Evolutionary conservation across 2,113 vertebrate genomes (phyloP), one percentile per base, ranked within the genome.

Genomic region (Rhombomys opimus): DNA sequence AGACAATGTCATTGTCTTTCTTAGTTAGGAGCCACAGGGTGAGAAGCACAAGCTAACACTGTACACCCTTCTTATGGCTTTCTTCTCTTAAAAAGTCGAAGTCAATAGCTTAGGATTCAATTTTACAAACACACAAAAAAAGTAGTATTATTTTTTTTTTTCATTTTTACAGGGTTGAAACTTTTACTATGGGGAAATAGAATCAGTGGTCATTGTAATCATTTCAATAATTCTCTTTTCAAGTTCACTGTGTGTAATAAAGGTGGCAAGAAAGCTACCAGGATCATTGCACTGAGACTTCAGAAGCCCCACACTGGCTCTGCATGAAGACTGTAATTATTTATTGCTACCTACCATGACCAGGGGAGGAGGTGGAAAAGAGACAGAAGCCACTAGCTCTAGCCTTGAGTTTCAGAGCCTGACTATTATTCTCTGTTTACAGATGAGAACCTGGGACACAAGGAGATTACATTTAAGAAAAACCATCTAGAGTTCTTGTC

Each of bases 371-470:
- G 13, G 14, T 22, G 0, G 41, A 27, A 41, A 72, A 78, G 22
- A 22, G 15, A 4, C 2, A 63, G 46, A 87, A 52, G 13, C 8
- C 13, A 87, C 7, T n/a, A 93, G 41, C 13, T 72, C 89, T 32
- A 82, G 35, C 73, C 72, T 95, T 96, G 50, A 93, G 88, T 76
- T 96, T 92, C 67, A 67, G 63, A 87, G 77, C 12, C 70, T 89
- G 25, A 23, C 35, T 23, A 90, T 86, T 73, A 54, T 7, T 81
- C 57, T 70, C 35, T 67, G 63, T 17, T 82, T 75, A 68, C 8
- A 73, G 7, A 13, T 70, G 63, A 82, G 15, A 73, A 89, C 61
- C 41, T 68, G 50, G 73, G 23, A 20, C 50, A 30, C 18, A 38
- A 4, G 0, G 20, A 54, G 18, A 1, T 91, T 94, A 70, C 7